phyloP scores from a whole-genome alignment of 2,113 vertebrate species.

The Entosphenus tridentatus region DNA sequence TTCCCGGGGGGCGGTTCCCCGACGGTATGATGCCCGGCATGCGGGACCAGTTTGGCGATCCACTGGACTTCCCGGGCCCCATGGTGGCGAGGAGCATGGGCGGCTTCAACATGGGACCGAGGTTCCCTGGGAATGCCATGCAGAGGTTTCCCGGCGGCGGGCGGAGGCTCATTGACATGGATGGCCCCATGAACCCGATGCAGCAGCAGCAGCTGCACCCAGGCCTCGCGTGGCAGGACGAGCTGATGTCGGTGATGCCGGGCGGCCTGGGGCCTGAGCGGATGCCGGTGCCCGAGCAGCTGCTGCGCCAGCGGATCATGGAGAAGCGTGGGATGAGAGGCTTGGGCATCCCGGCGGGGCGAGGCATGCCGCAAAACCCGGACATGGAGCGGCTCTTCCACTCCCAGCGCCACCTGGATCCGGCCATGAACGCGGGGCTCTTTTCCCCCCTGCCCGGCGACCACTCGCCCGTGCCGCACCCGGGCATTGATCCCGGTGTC shows the following conservation, averaged over 20 bases:
- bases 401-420: slow-evolving; percentile 23
- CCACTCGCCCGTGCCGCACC: no score
- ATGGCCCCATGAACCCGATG: slow-evolving; percentile 38
- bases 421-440: slow-evolving; percentile 26
- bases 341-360: slow-evolving; percentile 21
- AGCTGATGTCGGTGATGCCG: slow-evolving; percentile 37
- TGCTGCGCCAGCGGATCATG: slow-evolving; percentile 63
- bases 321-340: slow-evolving; percentile 45
- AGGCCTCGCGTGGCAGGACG: slow-evolving; percentile 58
- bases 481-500: no score
- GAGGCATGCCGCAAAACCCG: slow-evolving; percentile 34
- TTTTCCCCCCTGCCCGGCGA: no score
- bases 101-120: slow-evolving; percentile 25
- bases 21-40: slow-evolving; percentile 15
- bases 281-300: slow-evolving; percentile 53
- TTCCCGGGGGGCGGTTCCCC: slow-evolving; percentile 56
- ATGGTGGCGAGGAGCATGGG: slow-evolving; percentile 35
- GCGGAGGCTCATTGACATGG: slow-evolving; percentile 41
- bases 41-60: slow-evolving; percentile 29
- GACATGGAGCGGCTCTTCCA: slow-evolving; percentile 58
- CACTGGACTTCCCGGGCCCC: slow-evolving; percentile 36
- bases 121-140: slow-evolving; percentile 49
- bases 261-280: slow-evolving; percentile 45
- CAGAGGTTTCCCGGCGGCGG: slow-evolving; percentile 36
- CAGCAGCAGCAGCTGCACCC: slow-evolving; percentile 36